Base-by-base conservation (phyloP, 1,140 invertebrate species). In the Philotrypesis tridentata region DNA sequence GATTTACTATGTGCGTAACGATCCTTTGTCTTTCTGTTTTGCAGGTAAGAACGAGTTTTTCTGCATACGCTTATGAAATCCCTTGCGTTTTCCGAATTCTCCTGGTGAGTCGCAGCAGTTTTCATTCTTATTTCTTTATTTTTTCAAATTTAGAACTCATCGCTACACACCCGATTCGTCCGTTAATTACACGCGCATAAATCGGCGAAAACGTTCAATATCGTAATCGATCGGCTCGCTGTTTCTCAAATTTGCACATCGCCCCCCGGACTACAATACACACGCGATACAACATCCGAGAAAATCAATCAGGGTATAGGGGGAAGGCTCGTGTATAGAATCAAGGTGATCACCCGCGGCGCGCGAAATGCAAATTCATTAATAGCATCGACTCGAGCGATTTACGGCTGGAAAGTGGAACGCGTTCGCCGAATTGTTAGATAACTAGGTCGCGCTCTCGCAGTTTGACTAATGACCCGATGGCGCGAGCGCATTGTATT, bases 11-110 rank as follows among this genome's bases (percentile, higher is more conserved):
- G n/a, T n/a, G n/a, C n/a, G n/a, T 48, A 72, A 72, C 40, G 23
- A 79, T 27, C 12, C 9, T 33, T 74, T 55, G n/a, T 76, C 37
- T 68, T n/a, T 76, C 12, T 81, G 27, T 81, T 63, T 81, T 81
- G 25, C 63, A 81, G 72, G 79, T 81, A 81, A 81, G 79, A 33
- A 81, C 72, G 63, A 75, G 40, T 75, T 75, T 70, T 60, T 25
- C 70, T 80, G 43, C 70, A 43, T 67, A 71, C 73, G 33, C 68
- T 40, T 63, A 27, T 31, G 11, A 67, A 48, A 31, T 74, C 33
- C 25, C 55, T n/a, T 67, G 71, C 37, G 25, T 74, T 74, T 72
- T 73, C 25, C 17, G 3, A 37, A 17, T 23, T 70, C 5, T 21
- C 60, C 37, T 68, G 79, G 72, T 81, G 72, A 76, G 79, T 80